Evolutionary conservation across 2,113 vertebrate genomes (phyloP).

Genomic region (Passerina amoena): DNA sequence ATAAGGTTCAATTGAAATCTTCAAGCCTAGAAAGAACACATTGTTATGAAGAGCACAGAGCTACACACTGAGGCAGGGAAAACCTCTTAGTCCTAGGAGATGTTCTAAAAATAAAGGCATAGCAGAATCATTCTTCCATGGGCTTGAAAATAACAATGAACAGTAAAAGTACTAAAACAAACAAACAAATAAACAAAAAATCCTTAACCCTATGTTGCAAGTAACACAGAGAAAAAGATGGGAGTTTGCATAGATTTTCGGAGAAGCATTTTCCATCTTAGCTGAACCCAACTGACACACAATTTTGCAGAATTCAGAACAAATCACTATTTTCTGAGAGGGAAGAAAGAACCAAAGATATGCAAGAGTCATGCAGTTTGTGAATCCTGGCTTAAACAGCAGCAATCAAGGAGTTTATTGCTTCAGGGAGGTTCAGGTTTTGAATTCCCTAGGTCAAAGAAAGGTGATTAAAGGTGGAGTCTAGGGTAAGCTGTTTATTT

Average conservation of each 20-base stretch:
- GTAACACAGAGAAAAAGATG: not conserved
- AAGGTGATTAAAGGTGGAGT: not conserved
- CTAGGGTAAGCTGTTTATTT: not conserved
- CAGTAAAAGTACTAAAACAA: not conserved
- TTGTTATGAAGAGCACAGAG: not conserved
- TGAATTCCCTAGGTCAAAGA: not conserved
- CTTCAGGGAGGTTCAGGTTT: not conserved
- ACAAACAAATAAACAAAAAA: not conserved
- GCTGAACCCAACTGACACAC: not conserved
- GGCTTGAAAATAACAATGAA: not conserved
- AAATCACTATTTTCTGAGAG: not conserved
- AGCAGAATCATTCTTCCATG: not conserved
- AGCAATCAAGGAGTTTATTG: not conserved
- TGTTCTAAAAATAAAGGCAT: not conserved
- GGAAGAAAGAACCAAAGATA: not conserved
- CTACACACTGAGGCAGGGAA: not conserved
- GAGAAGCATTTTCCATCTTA: not conserved
- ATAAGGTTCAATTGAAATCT: not conserved
- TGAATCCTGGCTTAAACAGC: not conserved
- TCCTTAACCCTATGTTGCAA: not conserved
- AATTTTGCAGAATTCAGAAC: not conserved
- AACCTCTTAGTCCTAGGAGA: not conserved
- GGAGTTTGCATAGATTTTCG: not conserved
- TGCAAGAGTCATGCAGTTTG: not conserved
- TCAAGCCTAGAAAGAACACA: not conserved